Evolutionary conservation across 2,888 invertebrate species (phyloP).

Genomic region (Quadroppia sp.): DNA sequence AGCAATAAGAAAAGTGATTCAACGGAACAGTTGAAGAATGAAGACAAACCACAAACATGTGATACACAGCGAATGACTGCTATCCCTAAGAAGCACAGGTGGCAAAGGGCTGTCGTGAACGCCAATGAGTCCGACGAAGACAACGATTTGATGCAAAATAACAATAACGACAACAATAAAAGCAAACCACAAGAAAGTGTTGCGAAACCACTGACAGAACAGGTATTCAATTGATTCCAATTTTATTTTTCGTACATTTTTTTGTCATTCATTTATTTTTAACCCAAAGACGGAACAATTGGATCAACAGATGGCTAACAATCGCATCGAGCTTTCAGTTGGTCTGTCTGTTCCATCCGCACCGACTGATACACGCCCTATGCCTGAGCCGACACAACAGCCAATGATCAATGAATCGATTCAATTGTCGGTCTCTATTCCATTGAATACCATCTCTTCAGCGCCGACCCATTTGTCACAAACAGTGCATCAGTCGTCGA

Average conservation of each 20-base stretch:
- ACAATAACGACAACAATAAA: slow-evolving; percentile 23
- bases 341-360: neutral
- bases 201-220: slow-evolving; percentile 1
- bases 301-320: neutral
- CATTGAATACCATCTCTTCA: neutral
- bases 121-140: slow-evolving; percentile 21
- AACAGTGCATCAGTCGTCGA: neutral
- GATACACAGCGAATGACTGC: slow-evolving; percentile 14
- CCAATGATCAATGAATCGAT: neutral
- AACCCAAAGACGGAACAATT: slow-evolving; percentile 18
- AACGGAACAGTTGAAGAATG: slow-evolving; percentile 3
- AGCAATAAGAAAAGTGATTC: slow-evolving; percentile 14
- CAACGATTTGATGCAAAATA: neutral
- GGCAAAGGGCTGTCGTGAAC: slow-evolving; percentile 29
- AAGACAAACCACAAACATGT: neutral
- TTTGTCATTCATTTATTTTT: slow-evolving; percentile 1
- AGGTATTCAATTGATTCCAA: neutral
- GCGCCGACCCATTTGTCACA: slow-evolving; percentile 4
- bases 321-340: neutral
- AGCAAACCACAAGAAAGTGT: slow-evolving; percentile 4
- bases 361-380: neutral
- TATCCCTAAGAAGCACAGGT: slow-evolving; percentile 27
- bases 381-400: neutral
- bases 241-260: neutral
- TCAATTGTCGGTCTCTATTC: neutral